Evolutionary conservation across 1,140 invertebrate species (phyloP).

Genomic region (Lamellibrachia luymesi): DNA sequence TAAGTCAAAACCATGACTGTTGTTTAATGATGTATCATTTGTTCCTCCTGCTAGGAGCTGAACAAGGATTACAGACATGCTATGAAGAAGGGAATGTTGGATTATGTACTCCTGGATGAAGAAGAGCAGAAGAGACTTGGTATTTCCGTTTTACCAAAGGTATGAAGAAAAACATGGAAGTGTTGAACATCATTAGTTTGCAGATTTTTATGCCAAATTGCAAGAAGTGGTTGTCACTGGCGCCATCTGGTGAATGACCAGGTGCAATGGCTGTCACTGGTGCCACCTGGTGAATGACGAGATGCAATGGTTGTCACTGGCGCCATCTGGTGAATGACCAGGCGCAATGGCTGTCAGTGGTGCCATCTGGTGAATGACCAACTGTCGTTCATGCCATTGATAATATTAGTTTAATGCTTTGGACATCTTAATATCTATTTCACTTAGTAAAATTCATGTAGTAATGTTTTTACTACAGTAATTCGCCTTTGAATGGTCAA

Average conservation of each 20-base stretch:
- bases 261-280: too few species aligned
- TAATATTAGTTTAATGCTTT: too few species aligned
- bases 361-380: background rate
- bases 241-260: too few species aligned
- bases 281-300: too few species aligned
- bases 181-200: background rate
- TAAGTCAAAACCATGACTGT: background rate
- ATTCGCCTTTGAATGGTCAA: too few species aligned
- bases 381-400: too few species aligned
- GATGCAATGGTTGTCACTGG: too few species aligned
- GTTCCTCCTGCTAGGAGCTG: conserved; percentile 59
- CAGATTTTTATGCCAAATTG: background rate
- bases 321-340: background rate
- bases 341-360: conserved; percentile 33
- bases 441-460: too few species aligned
- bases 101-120: conserved; percentile 70
- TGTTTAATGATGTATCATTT: background rate
- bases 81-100: conserved; percentile 65
- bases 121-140: conserved; percentile 65
- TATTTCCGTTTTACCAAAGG: conserved; percentile 62
- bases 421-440: too few species aligned
- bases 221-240: background rate
- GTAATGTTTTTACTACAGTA: too few species aligned
- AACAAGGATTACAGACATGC: conserved; percentile 64
- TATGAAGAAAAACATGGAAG: conserved; percentile 19